phyloP scores from a whole-genome alignment of 1,140 invertebrate species.

The Sesamia nonagrioides region DNA sequence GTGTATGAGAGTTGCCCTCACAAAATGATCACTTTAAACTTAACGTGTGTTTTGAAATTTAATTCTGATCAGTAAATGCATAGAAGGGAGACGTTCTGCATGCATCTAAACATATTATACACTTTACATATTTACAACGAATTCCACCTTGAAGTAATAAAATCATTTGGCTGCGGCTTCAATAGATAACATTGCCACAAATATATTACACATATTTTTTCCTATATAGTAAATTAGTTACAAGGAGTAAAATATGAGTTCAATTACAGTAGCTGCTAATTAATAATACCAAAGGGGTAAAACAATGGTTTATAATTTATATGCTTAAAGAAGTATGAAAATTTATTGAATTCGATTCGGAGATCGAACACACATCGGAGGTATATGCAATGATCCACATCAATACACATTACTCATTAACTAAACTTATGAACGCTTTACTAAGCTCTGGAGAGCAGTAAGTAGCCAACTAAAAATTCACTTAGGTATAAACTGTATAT shows the following conservation, averaged over 20 bases:
- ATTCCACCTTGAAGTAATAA: conserved; percentile 24
- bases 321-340: background rate
- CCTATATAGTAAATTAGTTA: conserved; percentile 1
- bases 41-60: background rate
- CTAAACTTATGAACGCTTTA: background rate
- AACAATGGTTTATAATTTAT: background rate
- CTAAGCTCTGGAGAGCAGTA: conserved; percentile 13
- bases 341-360: background rate
- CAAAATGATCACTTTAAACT: background rate
- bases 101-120: conserved; percentile 9
- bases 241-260: background rate
- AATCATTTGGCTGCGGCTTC: conserved; percentile 31
- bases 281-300: background rate
- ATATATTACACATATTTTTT: conserved; percentile 15
- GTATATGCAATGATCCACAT: background rate
- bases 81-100: background rate
- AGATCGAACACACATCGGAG: background rate
- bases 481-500: conserved; percentile 6
- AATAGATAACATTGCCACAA: conserved; percentile 7
- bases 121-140: conserved; percentile 48
- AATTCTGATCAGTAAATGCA: background rate
- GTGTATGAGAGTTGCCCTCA: too few species aligned
- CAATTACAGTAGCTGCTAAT: background rate
- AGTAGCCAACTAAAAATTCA: conserved; percentile 12
- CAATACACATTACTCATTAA: conserved; percentile 13